These are phyloP conservation scores for Cettia cetti DNA, from an alignment of 2,113 vertebrate genomes.

Conservation along the genomic window DNA sequence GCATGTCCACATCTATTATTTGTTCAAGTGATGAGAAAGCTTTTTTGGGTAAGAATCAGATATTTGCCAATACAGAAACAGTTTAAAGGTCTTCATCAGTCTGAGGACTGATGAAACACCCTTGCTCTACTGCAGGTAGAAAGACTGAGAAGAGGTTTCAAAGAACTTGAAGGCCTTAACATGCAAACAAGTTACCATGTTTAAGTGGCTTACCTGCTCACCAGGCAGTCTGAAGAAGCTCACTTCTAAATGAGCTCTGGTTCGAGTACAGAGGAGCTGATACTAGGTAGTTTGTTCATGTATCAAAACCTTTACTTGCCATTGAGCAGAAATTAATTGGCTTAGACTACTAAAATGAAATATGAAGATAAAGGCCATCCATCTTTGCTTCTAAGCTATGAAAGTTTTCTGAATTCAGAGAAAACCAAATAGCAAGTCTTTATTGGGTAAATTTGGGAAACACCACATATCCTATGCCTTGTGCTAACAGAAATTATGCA, in stretches of 20 bases:
- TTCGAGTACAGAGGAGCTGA: not conserved
- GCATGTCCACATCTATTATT: not conserved
- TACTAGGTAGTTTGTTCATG: not conserved
- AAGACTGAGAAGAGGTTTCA: not conserved
- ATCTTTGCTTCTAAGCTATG: not conserved
- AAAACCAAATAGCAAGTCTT: not conserved
- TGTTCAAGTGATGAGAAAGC: not conserved
- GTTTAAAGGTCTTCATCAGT: not conserved
- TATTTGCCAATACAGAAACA: not conserved
- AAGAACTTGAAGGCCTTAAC: not conserved
- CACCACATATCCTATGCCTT: not conserved
- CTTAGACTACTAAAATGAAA: not conserved
- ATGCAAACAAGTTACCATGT: not conserved
- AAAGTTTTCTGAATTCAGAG: not conserved
- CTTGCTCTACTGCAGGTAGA: not conserved
- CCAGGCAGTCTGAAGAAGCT: not conserved
- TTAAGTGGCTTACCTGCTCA: not conserved
- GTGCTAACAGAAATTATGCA: fast-evolving
- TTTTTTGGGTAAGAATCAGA: not conserved
- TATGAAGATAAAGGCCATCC: not conserved
- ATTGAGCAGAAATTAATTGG: not conserved
- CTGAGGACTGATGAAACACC: not conserved
- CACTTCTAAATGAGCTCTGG: not conserved
- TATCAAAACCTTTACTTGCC: not conserved
- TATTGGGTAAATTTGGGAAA: not conserved